Percentiles rank a stretch among this genome's conserved stretches.
phyloP scores from a whole-genome alignment of 2,113 vertebrate species.

The Glaucidium brasilianum region DNA sequence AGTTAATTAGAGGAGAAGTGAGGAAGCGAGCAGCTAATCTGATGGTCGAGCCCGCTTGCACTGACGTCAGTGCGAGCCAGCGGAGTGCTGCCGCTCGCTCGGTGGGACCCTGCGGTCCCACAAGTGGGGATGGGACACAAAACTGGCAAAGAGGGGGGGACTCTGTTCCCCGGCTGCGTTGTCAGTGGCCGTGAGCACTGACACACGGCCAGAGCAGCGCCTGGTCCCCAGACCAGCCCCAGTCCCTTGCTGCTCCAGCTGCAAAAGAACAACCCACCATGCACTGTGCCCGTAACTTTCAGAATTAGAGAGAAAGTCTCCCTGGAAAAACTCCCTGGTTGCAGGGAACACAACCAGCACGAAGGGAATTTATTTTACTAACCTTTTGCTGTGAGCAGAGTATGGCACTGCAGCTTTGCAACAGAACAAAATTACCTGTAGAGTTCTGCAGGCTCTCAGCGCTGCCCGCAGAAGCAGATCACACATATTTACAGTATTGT shows the following conservation, averaged over 20 bases:
- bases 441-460: not conserved
- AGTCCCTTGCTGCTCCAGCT: not conserved
- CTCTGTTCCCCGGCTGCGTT: not conserved
- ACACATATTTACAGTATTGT: not conserved
- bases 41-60: not conserved
- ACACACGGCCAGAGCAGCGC: fast-evolving
- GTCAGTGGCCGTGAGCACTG: fast-evolving
- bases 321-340: not conserved
- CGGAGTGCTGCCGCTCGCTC: not conserved
- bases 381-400: not conserved
- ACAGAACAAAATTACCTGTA: not conserved
- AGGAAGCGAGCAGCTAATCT: not conserved
- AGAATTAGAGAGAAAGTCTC: not conserved
- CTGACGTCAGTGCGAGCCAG: not conserved
- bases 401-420: not conserved
- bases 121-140: not conserved
- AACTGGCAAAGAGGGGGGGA: not conserved
- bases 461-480: not conserved
- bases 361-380: not conserved
- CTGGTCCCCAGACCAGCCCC: fast-evolving
- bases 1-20: not conserved
- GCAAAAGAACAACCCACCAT: fast-evolving
- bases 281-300: not conserved
- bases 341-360: fast-evolving
- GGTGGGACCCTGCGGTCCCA: not conserved